Evolutionary conservation across 92 coral and sea anemone species (phyloP).

Genomic region (Plumapathes pennacea): DNA sequence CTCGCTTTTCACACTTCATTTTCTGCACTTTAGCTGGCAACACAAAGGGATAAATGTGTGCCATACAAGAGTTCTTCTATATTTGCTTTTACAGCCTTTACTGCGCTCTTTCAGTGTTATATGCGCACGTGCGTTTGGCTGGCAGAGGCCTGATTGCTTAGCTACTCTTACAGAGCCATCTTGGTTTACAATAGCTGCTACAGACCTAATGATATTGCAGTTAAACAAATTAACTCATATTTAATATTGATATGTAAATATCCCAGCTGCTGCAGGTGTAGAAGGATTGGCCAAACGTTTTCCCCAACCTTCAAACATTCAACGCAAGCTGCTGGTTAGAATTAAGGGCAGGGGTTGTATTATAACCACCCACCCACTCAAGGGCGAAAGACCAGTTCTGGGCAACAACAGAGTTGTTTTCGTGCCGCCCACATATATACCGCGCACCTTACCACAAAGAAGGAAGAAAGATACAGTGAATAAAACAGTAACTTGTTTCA

Average conservation of each 20-base stretch:
- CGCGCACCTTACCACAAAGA: no score
- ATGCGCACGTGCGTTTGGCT: constrained; percentile 54
- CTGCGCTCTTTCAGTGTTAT: not conserved
- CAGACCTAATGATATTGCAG: constrained; percentile 18
- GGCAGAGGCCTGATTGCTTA: constrained; percentile 47
- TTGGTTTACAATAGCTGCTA: constrained; percentile 33
- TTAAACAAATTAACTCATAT: constrained; percentile 34
- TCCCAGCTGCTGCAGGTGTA: not conserved
- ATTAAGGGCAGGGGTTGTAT: no score
- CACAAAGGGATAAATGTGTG: constrained; percentile 38
- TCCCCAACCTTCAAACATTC: no score
- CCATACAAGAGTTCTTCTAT: constrained; percentile 16
- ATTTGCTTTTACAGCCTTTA: constrained; percentile 45
- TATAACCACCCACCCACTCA: no score
- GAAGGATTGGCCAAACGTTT: no score
- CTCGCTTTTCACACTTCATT: constrained; percentile 40
- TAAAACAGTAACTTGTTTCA: no score
- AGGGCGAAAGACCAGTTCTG: no score
- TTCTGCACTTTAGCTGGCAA: not conserved
- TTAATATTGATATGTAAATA: constrained; percentile 51
- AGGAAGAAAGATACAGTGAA: no score
- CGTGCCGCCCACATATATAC: no score
- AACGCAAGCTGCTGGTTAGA: no score
- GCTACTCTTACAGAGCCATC: constrained; percentile 35
- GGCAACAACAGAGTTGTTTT: no score